These are phyloP conservation scores for Macaca nemestrina DNA, from an alignment of 2,113 vertebrate species.

Conservation along the genomic window DNA sequence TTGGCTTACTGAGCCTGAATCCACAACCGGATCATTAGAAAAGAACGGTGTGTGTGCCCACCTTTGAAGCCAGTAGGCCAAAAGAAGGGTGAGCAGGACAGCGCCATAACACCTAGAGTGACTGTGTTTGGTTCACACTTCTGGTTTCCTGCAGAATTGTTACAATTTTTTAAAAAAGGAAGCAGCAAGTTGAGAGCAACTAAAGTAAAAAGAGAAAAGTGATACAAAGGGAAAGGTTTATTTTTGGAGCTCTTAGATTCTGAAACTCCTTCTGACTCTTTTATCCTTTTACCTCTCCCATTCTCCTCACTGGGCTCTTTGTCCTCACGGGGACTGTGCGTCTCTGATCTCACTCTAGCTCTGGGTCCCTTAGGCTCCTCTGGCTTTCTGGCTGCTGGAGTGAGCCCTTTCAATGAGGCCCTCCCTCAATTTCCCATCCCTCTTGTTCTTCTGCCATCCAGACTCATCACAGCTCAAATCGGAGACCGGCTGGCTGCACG, in stretches of 20 bases:
- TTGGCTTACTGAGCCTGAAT: neutral
- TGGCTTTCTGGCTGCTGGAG: neutral
- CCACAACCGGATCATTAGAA: neutral
- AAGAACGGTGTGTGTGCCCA: neutral
- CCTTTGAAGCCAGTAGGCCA: neutral
- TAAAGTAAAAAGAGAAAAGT: constrained; percentile 35
- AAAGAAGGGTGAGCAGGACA: neutral
- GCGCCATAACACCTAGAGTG: neutral
- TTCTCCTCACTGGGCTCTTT: neutral
- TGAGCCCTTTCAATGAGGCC: neutral
- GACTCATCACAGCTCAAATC: neutral
- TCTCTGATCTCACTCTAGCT: neutral
- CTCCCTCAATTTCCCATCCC: neutral
- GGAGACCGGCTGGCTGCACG: neutral
- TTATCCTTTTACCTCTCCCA: neutral
- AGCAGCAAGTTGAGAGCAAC: neutral
- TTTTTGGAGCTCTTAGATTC: constrained; percentile 18
- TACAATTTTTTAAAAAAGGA: neutral
- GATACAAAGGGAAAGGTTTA: constrained; percentile 18
- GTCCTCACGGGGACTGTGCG: neutral
- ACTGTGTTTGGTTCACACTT: neutral
- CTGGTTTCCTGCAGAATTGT: neutral
- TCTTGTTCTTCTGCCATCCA: neutral
- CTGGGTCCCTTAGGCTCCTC: neutral
- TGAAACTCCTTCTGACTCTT: neutral